A percentile compares a stretch with the other conserved stretches of the same genome.
phyloP scores from a whole-genome alignment of 2,888 invertebrate species.

The Drosophila fungiperda region DNA sequence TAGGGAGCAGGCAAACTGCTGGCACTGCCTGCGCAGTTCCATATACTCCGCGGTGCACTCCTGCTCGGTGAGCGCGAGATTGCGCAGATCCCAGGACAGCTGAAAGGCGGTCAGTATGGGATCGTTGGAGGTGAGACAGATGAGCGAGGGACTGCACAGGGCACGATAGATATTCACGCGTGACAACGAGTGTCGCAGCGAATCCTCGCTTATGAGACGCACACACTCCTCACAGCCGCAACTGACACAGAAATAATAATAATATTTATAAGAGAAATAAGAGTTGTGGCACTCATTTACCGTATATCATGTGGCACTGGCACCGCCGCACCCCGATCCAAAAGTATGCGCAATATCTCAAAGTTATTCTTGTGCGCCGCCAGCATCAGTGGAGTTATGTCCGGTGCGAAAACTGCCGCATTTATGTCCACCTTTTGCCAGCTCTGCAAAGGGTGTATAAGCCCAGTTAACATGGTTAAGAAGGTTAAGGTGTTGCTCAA shows the following conservation, averaged over 20 bases:
- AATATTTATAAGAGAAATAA: neutral
- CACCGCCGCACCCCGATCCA: slow-evolving; percentile 96
- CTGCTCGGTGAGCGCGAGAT: slow-evolving; percentile 95
- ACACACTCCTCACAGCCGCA: slow-evolving; percentile 97
- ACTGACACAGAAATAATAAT: slow-evolving; percentile 53
- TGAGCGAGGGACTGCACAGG: slow-evolving; percentile 96
- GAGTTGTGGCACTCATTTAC: slow-evolving; percentile 86
- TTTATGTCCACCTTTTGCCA: slow-evolving; percentile 94
- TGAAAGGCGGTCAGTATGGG: slow-evolving; percentile 97
- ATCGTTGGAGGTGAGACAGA: slow-evolving; percentile 96
- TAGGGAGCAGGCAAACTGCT: slow-evolving; percentile 95
- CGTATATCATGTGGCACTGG: slow-evolving; percentile 94
- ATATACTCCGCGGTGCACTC: slow-evolving; percentile 97
- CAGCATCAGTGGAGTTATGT: slow-evolving; percentile 96
- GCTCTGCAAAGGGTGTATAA: slow-evolving; percentile 87
- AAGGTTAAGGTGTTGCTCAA: slow-evolving; percentile 14
- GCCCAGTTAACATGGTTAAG: slow-evolving; percentile 3
- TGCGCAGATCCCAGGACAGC: slow-evolving; percentile 96
- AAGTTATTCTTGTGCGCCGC: slow-evolving; percentile 98
- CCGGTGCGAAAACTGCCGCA: slow-evolving; percentile 94
- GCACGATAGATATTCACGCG: slow-evolving; percentile 97
- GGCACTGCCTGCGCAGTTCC: slow-evolving; percentile 93
- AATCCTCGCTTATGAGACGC: slow-evolving; percentile 90
- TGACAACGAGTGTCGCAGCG: slow-evolving; percentile 93
- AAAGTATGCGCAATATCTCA: slow-evolving; percentile 96